phyloP scores from a whole-genome alignment of 2,113 vertebrate species.

The Ictalurus furcatus region DNA sequence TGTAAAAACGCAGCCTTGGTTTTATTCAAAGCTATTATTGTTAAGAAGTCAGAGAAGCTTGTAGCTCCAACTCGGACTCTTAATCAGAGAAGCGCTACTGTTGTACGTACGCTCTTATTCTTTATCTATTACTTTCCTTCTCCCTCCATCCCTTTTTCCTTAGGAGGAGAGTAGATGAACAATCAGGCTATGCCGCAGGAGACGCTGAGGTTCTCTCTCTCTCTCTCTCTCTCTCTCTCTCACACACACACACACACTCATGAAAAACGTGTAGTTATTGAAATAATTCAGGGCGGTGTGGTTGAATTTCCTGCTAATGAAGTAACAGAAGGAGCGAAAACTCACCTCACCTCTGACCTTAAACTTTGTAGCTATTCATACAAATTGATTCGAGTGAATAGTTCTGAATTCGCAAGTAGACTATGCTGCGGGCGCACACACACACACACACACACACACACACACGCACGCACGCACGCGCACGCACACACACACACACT shows the following conservation, averaged over 20 bases:
- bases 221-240: not conserved
- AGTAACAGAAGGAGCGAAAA: not conserved
- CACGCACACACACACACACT: not conserved
- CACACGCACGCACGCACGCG: not conserved
- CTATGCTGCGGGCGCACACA: not conserved
- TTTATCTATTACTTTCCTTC: not conserved
- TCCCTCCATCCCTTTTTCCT: not conserved
- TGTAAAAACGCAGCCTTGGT: not conserved
- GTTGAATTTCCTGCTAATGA: not conserved
- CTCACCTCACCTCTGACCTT: not conserved
- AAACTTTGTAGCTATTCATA: not conserved
- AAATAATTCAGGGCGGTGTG: not conserved
- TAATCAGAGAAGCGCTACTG: not conserved
- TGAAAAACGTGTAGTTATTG: not conserved
- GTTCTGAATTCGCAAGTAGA: not conserved
- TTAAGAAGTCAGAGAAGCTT: not conserved
- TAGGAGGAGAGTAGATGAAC: not conserved
- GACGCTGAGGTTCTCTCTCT: not conserved
- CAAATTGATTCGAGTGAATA: not conserved
- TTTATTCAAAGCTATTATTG: not conserved
- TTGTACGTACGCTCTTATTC: not conserved
- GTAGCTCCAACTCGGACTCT: not conserved
- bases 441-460: constrained; percentile 22
- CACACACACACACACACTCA: not conserved
- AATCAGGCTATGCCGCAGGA: not conserved